phyloP scores from a whole-genome alignment of 2,113 vertebrate genomes.

The Cynocephalus volans region DNA sequence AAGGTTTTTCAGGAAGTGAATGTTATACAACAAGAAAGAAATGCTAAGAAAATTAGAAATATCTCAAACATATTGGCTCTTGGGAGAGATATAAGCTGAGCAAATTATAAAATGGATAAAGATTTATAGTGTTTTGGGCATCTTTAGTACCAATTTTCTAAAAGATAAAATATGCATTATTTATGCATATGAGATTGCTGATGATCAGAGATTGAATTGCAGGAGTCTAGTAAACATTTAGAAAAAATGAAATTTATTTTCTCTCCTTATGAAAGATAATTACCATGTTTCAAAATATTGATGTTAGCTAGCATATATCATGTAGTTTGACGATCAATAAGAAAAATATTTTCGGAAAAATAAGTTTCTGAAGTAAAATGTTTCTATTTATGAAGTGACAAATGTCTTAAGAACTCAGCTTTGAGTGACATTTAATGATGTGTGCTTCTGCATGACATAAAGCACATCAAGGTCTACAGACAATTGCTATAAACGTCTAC shows the following conservation, averaged over 20 bases:
- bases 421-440: slow-evolving; percentile 75
- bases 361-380: background rate
- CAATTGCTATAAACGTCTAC: slow-evolving; percentile 69
- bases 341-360: background rate
- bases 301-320: background rate
- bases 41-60: background rate
- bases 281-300: background rate
- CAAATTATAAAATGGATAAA: background rate
- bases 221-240: background rate
- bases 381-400: background rate
- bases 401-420: slow-evolving; percentile 42
- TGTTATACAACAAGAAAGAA: background rate
- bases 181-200: background rate
- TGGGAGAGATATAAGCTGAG: background rate
- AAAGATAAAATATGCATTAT: background rate
- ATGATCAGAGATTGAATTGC: background rate
- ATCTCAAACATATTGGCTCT: background rate
- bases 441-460: slow-evolving; percentile 70
- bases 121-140: background rate
- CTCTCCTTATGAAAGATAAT: background rate
- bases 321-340: background rate
- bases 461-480: slow-evolving; percentile 70
- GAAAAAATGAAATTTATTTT: background rate
- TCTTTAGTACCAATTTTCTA: background rate
- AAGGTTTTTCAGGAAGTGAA: background rate